Evolutionary conservation across 2,888 invertebrate genomes (phyloP).

Genomic region (Cantharis nigra): DNA sequence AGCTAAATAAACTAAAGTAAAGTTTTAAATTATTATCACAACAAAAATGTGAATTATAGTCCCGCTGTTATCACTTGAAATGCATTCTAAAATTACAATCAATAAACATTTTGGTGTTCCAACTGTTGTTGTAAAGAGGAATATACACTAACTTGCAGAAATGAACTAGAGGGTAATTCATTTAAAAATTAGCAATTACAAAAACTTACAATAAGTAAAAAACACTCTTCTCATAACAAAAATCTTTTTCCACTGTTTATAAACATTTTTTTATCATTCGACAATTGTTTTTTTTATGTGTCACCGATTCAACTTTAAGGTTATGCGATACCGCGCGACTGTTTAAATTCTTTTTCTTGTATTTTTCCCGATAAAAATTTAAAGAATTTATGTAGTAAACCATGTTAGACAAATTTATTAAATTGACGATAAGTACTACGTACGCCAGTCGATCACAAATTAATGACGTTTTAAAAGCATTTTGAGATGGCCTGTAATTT

Average conservation of each 20-base stretch:
- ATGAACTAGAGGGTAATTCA: too few species aligned
- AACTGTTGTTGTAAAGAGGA: background rate
- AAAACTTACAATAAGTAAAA: background rate
- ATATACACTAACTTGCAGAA: background rate
- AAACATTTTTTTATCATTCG: background rate
- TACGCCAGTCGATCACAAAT: background rate
- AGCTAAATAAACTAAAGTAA: background rate
- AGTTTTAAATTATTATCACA: background rate
- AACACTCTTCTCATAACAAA: background rate
- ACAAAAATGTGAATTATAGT: background rate
- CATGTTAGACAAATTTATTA: background rate
- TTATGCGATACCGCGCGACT: background rate
- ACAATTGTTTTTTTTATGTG: background rate
- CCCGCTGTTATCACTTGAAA: background rate
- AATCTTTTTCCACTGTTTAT: background rate
- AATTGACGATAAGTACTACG: background rate
- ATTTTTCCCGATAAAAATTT: background rate
- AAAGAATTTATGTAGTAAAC: background rate
- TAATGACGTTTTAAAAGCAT: background rate
- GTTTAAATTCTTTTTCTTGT: background rate
- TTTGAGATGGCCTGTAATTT: background rate
- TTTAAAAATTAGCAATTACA: background rate
- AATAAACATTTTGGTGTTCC: background rate
- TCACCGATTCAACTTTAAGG: background rate
- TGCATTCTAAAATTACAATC: background rate